A percentile compares a stretch with the other conserved stretches of the same genome.
Conservation (phyloP, 2,888 invertebrate species). For the Tetragnatha montana region DNA sequence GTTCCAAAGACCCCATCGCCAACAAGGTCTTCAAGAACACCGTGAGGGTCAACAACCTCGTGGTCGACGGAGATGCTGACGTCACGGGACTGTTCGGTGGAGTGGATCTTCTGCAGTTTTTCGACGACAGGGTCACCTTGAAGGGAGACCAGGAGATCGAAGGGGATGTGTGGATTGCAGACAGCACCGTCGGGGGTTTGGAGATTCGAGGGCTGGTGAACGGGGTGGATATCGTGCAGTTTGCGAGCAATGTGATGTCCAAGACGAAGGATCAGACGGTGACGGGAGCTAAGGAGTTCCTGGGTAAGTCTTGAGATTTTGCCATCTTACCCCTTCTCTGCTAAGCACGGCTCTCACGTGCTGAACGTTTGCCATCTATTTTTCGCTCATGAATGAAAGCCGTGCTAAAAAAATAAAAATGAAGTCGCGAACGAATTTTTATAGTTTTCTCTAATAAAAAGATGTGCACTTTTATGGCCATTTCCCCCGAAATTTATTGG, state of each 20-base stretch:
- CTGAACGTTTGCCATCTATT: background rate
- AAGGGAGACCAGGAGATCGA: constrained; percentile 44
- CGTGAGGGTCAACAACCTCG: constrained; percentile 50
- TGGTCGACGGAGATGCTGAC: constrained; percentile 22
- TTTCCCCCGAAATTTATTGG: too few species aligned
- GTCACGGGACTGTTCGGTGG: constrained; percentile 54
- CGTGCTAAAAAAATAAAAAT: background rate
- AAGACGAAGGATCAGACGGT: constrained; percentile 59
- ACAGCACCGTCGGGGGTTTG: constrained; percentile 43
- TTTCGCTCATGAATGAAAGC: background rate
- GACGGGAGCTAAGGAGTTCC: constrained; percentile 45
- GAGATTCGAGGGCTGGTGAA: constrained; percentile 52
- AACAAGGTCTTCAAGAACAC: constrained; percentile 55
- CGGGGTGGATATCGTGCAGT: constrained; percentile 54
- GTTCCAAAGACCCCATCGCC: constrained; percentile 19
- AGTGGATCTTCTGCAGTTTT: constrained; percentile 38
- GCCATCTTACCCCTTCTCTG: background rate
- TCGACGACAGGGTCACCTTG: constrained; percentile 41
- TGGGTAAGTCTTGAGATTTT: constrained; percentile 5
- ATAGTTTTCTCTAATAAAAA: too few species aligned
- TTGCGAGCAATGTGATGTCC: constrained; percentile 69
- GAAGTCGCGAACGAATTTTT: background rate
- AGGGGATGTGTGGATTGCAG: constrained; percentile 42
- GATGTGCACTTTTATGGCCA: too few species aligned
- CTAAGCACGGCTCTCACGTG: background rate